Evolutionary conservation across 2,888 invertebrate species (phyloP), one percentile per base, ranked within the genome.

Genomic region (Anarsia innoxiella): DNA sequence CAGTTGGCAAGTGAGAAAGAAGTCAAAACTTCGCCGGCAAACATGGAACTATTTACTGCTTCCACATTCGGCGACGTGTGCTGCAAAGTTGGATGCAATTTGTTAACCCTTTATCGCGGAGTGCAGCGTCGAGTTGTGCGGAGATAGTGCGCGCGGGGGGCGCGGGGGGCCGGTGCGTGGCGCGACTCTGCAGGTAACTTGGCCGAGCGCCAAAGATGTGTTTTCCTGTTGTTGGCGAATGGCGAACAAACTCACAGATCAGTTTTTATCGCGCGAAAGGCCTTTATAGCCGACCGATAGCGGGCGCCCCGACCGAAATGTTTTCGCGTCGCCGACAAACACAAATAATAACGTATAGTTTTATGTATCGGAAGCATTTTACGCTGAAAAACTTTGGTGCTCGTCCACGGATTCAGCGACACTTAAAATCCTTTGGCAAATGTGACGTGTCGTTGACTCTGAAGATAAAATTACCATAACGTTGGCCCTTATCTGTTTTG

Each of bases 231-330:
- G 76, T 75, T 72, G 75, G 67, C 66, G 67, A 75, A 72, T 72
- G 74, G 67, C 66, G 66, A 74, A 72, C 76, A 72, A 75, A 79
- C 82, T 79, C 78, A 74, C 83, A 80, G 83, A 85, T 85, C 84
- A 80, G 82, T 84, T 84, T 84, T 84, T 85, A 85, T 85, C 83
- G 76, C 76, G 77, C 75, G 74, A 76, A 76, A 82, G 78, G 82
- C 83, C 82, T 85, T 85, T 85, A 86, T 83, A 70, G 80, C 66
- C 74, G 66, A 71, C 76, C 76, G 78, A 78, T 76, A 75, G 73
- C 67, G 67, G 66, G 66, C 59, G 66, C 64, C 60, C 57, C 53
- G 60, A 54, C 60, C 71, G 65, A 69, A 77, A 77, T 77, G 76
- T 77, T 78, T 79, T 72, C 72, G 64, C 62, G 66, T 74, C 73